A percentile compares a stretch with the other conserved stretches of the same genome.
These are phyloP conservation scores for Aegithalos caudatus DNA, from an alignment of 2,113 vertebrate genomes.

Conservation along the genomic window DNA sequence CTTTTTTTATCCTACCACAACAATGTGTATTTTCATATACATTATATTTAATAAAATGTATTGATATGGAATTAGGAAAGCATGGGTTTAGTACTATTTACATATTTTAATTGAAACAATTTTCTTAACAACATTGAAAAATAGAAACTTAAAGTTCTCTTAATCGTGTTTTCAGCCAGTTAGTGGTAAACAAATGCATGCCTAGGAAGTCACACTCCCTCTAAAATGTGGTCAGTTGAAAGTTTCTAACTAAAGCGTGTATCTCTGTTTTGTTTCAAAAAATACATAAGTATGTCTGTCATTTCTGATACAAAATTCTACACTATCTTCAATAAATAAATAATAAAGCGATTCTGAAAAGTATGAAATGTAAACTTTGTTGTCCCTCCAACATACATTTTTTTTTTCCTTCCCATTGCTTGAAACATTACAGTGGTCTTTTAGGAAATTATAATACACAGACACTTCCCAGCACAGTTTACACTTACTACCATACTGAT, in stretches of 20 bases:
- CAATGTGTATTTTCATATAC: constrained; percentile 64
- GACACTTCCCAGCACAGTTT: constrained; percentile 65
- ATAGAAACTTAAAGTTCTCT: constrained; percentile 66
- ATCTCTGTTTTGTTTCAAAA: constrained; percentile 71
- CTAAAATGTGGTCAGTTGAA: constrained; percentile 51
- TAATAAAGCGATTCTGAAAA: constrained; percentile 75
- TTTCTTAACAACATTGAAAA: constrained; percentile 70
- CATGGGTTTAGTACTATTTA: constrained; percentile 56
- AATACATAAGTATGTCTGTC: constrained; percentile 75
- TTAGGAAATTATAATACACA: constrained; percentile 40
- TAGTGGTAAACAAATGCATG: constrained; percentile 63
- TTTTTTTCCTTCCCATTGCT: constrained; percentile 26
- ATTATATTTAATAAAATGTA: constrained; percentile 62
- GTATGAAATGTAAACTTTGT: constrained; percentile 85
- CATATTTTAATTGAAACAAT: constrained; percentile 63
- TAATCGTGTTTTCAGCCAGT: constrained; percentile 53
- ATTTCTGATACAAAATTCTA: constrained; percentile 78
- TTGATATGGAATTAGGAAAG: constrained; percentile 65
- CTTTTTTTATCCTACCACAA: constrained; percentile 55
- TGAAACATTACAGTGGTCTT: constrained; percentile 64
- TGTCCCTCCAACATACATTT: constrained; percentile 57
- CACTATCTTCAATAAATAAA: constrained; percentile 81
- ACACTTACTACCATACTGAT: constrained; percentile 51
- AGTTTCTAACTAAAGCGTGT: constrained; percentile 69
- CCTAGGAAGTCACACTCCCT: constrained; percentile 59